phyloP scores from a whole-genome alignment of 2,888 invertebrate genomes.

The Ischnus inquisitorius region DNA sequence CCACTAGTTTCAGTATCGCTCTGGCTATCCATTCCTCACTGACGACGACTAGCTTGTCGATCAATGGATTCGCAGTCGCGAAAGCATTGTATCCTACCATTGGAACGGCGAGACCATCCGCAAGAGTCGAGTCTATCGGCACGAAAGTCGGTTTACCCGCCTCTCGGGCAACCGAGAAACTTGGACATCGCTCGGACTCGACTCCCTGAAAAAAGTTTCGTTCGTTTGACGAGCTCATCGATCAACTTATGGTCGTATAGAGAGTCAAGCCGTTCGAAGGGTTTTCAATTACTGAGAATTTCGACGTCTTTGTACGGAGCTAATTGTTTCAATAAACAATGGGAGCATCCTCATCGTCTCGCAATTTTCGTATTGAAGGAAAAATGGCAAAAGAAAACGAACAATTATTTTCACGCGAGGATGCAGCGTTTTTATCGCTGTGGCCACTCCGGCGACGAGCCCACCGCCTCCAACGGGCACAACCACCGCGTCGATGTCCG shows the following conservation, averaged over 20 bases:
- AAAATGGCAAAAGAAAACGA: constrained; percentile 83
- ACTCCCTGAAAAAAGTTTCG: constrained; percentile 89
- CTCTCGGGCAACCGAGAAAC: constrained; percentile 92
- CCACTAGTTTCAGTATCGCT: constrained; percentile 92
- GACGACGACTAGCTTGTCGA: constrained; percentile 94
- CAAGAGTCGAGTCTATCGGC: constrained; percentile 91
- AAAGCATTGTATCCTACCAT: constrained; percentile 95
- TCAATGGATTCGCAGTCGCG: constrained; percentile 89
- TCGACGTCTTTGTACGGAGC: no score
- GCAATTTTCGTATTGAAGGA: background rate
- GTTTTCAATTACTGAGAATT: no score
- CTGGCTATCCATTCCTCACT: constrained; percentile 94
- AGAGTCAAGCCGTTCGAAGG: background rate
- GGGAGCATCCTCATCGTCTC: background rate
- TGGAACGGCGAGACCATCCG: constrained; percentile 96
- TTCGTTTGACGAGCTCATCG: background rate
- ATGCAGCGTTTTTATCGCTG: constrained; percentile 94
- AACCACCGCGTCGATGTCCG: constrained; percentile 94
- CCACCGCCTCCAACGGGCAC: constrained; percentile 98
- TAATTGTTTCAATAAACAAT: no score
- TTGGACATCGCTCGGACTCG: constrained; percentile 96
- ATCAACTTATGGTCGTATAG: background rate
- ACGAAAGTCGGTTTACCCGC: constrained; percentile 90
- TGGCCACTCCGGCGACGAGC: constrained; percentile 95
- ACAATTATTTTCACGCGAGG: constrained; percentile 95